phyloP scores from a whole-genome alignment of 2,888 invertebrate species.

The Tipula unca region DNA sequence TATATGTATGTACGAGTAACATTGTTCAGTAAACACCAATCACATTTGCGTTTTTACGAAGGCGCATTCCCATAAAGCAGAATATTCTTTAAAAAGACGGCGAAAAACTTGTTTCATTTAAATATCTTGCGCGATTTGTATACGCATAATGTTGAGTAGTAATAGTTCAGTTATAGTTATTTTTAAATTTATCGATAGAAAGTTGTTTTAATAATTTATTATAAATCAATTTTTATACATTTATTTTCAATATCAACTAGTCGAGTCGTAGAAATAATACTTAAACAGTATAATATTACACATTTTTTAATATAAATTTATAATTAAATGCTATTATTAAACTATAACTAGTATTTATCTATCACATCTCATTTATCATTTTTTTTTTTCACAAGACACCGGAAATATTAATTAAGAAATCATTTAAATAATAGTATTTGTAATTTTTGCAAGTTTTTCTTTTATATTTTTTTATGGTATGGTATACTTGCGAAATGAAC shows the following conservation, averaged over 20 bases:
- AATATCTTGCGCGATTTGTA: neutral
- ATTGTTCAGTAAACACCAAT: neutral
- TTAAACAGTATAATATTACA: neutral
- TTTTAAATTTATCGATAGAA: neutral
- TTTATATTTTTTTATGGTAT: neutral
- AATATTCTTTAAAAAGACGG: neutral
- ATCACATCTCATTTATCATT: neutral
- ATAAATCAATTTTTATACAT: neutral
- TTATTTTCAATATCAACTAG: neutral
- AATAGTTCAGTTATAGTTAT: neutral
- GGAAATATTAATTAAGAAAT: neutral
- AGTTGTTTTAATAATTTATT: neutral
- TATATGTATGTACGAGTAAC: neutral
- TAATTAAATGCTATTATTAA: neutral
- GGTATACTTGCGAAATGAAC: neutral
- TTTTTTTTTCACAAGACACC: neutral
- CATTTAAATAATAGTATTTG: neutral
- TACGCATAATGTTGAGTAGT: neutral
- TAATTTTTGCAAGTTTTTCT: neutral
- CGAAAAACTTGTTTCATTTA: neutral
- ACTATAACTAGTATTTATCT: neutral
- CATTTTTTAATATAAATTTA: neutral
- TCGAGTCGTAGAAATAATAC: neutral
- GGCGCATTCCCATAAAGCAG: too few species aligned
- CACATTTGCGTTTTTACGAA: neutral